Evolutionary conservation across 2,113 vertebrate genomes (phyloP).

Genomic region (Indri indri): DNA sequence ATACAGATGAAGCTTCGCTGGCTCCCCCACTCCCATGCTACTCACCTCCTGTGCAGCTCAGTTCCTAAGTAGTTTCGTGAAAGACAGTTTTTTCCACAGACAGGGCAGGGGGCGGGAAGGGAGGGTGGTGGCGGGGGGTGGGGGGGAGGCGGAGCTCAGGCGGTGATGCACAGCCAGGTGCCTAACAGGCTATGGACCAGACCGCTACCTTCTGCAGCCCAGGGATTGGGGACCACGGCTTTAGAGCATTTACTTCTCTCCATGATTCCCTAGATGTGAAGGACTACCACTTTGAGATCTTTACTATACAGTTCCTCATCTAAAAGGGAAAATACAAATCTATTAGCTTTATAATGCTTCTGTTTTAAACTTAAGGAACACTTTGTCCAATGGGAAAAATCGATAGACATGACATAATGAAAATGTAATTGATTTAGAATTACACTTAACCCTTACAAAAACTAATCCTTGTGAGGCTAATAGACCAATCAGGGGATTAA

Average conservation of each 20-base stretch:
- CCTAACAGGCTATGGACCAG: no score
- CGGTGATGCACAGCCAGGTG: no score
- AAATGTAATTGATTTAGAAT: constrained; percentile 41
- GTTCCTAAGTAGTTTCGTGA: no score
- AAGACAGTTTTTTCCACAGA: no score
- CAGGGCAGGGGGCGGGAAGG: no score
- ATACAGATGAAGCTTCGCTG: no score
- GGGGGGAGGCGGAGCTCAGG: no score
- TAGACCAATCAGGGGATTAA: constrained; percentile 19
- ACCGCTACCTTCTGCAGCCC: accelerated
- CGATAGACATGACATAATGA: constrained; percentile 27
- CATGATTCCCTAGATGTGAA: neutral
- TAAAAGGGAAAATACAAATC: neutral
- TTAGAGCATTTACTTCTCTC: neutral
- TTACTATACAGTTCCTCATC: neutral
- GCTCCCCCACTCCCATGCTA: no score
- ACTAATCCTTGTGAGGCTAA: neutral
- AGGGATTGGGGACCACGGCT: no score
- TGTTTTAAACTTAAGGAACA: neutral
- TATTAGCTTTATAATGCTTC: neutral
- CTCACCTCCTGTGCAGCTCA: no score
- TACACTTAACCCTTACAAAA: constrained; percentile 17
- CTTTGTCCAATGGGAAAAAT: neutral
- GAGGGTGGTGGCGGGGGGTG: no score
- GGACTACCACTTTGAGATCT: neutral